Evolutionary conservation across 2,797 vertebrate genomes (phyloP).

Genomic region (Coluber constrictor): DNA sequence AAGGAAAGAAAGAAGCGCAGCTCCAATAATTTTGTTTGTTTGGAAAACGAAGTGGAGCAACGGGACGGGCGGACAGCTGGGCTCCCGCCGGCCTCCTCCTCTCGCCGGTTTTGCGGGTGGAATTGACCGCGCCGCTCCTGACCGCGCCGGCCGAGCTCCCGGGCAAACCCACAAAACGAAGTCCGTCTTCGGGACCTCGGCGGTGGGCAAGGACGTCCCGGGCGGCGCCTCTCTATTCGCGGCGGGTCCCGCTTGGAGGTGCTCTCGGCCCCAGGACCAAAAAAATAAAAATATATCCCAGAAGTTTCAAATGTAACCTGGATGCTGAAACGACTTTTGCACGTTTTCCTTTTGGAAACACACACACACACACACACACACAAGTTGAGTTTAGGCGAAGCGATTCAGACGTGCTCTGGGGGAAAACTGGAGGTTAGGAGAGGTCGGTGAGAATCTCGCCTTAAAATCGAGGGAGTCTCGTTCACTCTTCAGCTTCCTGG

Average conservation of each 20-base stretch:
- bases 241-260: not conserved
- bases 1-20: not conserved
- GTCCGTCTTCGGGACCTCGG: not conserved
- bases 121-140: not conserved
- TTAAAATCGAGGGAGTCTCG: conserved; percentile 16
- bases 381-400: not conserved
- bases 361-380: too few relatives aligned
- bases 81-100: too few relatives aligned
- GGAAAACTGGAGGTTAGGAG: accelerated
- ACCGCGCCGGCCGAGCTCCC: not conserved
- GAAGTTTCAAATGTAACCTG: not conserved
- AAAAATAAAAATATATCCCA: not conserved
- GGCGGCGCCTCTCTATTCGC: too few relatives aligned
- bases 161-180: not conserved
- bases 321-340: not conserved
- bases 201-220: not conserved
- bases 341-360: not conserved
- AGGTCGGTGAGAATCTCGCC: not conserved
- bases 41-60: not conserved
- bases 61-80: too few relatives aligned
- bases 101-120: not conserved
- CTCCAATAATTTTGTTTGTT: not conserved
- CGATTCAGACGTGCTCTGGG: not conserved
- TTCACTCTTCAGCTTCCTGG: conserved; percentile 21
- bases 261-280: not conserved